These are phyloP conservation scores for Sminthurides bifidus DNA, from an alignment of 1,140 invertebrate species.

Conservation along the genomic window DNA sequence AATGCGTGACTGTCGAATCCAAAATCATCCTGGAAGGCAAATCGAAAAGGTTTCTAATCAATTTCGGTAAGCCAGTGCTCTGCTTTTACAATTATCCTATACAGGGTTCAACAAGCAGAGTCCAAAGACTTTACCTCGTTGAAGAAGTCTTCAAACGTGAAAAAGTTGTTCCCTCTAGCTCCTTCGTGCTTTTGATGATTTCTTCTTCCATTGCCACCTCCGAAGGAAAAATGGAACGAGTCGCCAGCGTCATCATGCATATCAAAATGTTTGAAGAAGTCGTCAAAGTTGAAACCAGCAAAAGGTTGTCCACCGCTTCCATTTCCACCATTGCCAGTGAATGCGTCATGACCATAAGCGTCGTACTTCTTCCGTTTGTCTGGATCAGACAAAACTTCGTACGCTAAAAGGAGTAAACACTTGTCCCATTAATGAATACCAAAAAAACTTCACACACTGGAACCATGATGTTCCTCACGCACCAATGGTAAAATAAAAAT, in stretches of 20 bases:
- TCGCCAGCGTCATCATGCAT: conserved; percentile 10
- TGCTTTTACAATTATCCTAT: no score
- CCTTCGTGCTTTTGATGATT: conserved; percentile 11
- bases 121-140: conserved; percentile 25
- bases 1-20: conserved; percentile 27
- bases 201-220: conserved; percentile 13
- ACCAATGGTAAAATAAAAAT: not conserved
- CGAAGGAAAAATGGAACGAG: conserved; percentile 20
- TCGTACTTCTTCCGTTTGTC: conserved; percentile 55
- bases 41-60: conserved; percentile 6
- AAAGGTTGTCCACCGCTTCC: conserved; percentile 8
- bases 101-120: no score
- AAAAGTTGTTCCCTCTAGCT: conserved; percentile 13
- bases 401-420: conserved; percentile 37
- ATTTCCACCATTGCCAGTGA: conserved; percentile 6
- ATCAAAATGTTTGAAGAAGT: conserved; percentile 30
- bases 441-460: not conserved
- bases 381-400: conserved; percentile 50
- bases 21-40: conserved; percentile 16
- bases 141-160: conserved; percentile 29
- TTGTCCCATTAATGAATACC: not conserved
- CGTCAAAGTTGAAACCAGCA: conserved; percentile 29
- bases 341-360: conserved; percentile 44
- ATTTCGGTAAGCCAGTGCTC: not conserved
- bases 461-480: not conserved